Conservation (phyloP, 2,797 vertebrate species). For the Adelosebastes latens region DNA sequence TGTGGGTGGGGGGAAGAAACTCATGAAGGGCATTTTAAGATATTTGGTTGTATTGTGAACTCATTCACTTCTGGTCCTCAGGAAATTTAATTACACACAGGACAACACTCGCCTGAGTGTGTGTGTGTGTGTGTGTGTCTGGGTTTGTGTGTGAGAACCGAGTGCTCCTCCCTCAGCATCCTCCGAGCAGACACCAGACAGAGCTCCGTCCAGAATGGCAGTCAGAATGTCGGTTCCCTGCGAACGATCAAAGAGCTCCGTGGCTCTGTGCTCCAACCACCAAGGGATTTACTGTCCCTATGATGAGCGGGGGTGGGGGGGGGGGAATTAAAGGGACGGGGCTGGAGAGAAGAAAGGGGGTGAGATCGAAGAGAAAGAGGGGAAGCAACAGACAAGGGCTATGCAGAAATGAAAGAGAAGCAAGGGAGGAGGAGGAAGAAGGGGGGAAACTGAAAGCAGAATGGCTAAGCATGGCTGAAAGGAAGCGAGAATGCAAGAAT, state of each 20-base stretch:
- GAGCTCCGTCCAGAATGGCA: slow-evolving; percentile 65
- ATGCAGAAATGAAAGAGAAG: slow-evolving; percentile 66
- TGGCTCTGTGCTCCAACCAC: slow-evolving; percentile 69
- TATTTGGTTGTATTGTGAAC: slow-evolving; percentile 42
- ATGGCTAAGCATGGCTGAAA: slow-evolving; percentile 73
- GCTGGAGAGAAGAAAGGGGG: slow-evolving; percentile 59
- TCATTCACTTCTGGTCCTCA: slow-evolving; percentile 23
- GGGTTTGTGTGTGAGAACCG: slow-evolving; percentile 17
- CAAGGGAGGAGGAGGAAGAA: slow-evolving; percentile 35
- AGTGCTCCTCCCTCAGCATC: slow-evolving; percentile 40
- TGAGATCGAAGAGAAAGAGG: slow-evolving; percentile 62
- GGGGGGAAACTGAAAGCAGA: slow-evolving; percentile 60
- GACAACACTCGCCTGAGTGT: slow-evolving; percentile 10
- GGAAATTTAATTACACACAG: slow-evolving; percentile 57
- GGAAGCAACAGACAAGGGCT: slow-evolving; percentile 56
- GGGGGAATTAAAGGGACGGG: slow-evolving; percentile 66
- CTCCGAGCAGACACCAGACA: slow-evolving; percentile 55
- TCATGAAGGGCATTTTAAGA: slow-evolving; percentile 45
- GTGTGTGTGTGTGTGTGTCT: slow-evolving; percentile 3
- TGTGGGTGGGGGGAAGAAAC: not conserved
- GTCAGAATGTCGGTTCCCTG: slow-evolving; percentile 59
- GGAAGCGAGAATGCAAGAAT: slow-evolving; percentile 53
- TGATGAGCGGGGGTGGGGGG: slow-evolving; percentile 56
- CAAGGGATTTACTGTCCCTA: slow-evolving; percentile 76
- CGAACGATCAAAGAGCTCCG: slow-evolving; percentile 74